Evolutionary conservation across 2,888 invertebrate genomes (phyloP).

Genomic region (Calameuta pallipes): DNA sequence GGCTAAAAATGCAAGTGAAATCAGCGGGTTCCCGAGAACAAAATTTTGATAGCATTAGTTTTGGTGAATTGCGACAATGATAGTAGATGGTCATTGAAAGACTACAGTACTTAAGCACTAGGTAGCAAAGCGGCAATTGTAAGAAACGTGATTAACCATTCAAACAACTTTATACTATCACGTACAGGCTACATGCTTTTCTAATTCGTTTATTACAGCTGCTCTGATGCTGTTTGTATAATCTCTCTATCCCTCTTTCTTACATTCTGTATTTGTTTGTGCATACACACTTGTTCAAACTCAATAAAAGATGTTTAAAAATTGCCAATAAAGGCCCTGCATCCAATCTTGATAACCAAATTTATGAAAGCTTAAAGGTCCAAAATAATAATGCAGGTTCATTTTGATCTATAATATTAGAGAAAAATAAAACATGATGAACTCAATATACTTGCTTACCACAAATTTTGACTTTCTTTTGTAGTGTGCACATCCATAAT

Average conservation of each 20-base stretch:
- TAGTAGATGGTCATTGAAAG: background rate
- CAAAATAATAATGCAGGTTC: background rate
- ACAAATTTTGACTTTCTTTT: conserved; percentile 88
- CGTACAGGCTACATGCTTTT: background rate
- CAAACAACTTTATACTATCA: background rate
- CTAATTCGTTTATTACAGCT: background rate
- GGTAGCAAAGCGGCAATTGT: background rate
- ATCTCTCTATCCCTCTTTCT: background rate
- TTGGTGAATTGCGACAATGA: background rate
- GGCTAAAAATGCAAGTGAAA: background rate
- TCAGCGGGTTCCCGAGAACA: background rate
- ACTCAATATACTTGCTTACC: conserved; percentile 69
- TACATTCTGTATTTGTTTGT: background rate
- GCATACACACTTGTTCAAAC: background rate
- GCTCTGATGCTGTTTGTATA: background rate
- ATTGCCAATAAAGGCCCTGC: background rate
- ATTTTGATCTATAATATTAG: background rate
- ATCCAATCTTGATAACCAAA: background rate
- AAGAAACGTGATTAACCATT: background rate
- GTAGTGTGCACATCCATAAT: conserved; percentile 82
- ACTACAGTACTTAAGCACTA: background rate
- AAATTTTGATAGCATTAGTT: too few species aligned
- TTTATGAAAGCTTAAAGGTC: background rate
- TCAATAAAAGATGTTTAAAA: background rate
- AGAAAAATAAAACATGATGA: background rate